phyloP scores from a whole-genome alignment of 1,140 invertebrate species.

The Hypothenemus hampei region DNA sequence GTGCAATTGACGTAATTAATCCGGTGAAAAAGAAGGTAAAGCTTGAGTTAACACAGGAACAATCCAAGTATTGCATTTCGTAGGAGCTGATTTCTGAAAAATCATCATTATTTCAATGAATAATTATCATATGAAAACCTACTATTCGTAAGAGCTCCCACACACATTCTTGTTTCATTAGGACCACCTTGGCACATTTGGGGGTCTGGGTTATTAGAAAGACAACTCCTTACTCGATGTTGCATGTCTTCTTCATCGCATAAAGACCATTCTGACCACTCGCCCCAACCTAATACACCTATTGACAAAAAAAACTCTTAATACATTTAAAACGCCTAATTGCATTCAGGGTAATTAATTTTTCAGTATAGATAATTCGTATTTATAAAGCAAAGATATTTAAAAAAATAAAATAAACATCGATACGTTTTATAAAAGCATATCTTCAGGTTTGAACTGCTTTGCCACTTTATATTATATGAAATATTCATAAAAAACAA shows the following conservation, averaged over 20 bases:
- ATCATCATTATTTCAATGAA: background rate
- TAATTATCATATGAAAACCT: constrained; percentile 11
- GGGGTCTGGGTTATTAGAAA: constrained; percentile 47
- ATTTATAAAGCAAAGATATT: no score
- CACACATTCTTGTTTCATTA: constrained; percentile 60
- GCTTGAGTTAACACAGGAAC: constrained; percentile 18
- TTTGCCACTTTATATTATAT: no score
- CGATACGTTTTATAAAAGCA: no score
- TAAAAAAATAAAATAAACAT: no score
- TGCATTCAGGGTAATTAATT: no score
- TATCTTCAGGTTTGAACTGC: no score
- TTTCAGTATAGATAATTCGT: no score
- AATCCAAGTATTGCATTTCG: constrained; percentile 10
- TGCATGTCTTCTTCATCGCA: constrained; percentile 63
- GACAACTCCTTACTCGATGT: constrained; percentile 58
- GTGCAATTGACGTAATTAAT: constrained; percentile 43
- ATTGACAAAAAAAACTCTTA: constrained; percentile 24
- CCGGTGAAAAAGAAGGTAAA: constrained; percentile 41
- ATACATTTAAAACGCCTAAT: no score
- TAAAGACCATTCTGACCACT: constrained; percentile 66
- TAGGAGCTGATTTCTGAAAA: constrained; percentile 15
- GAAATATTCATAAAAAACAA: background rate
- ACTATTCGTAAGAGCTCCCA: constrained; percentile 40
- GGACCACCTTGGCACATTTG: constrained; percentile 62
- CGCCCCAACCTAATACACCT: constrained; percentile 55